These are phyloP conservation scores for Chrysaora quinquecirrha DNA, from an alignment of 30 jellyfish, hydroid and myxozoan genomes.

Conservation along the genomic window DNA sequence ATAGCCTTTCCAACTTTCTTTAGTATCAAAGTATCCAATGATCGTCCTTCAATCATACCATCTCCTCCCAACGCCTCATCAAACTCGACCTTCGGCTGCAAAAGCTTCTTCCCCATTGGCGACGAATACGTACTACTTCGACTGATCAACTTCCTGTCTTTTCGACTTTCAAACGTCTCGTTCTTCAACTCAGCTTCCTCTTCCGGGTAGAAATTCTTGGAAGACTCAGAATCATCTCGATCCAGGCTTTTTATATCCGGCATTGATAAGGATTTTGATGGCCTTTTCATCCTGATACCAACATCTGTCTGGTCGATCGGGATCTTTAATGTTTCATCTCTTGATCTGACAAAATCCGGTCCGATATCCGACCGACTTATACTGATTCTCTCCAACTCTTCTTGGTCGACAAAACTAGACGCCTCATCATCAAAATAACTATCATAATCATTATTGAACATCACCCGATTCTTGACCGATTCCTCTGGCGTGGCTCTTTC, in stretches of 20 bases:
- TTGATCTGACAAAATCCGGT: not conserved
- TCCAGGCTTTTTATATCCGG: slow-evolving; percentile 61
- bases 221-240: not conserved
- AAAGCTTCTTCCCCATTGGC: slow-evolving; percentile 15
- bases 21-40: slow-evolving; percentile 63
- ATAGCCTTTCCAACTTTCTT: slow-evolving; percentile 32
- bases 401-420: not conserved
- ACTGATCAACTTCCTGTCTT: not conserved
- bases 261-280: slow-evolving; percentile 52
- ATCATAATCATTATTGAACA: slow-evolving; percentile 3
- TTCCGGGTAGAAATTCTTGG: not conserved
- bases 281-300: slow-evolving; percentile 5
- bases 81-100: not conserved
- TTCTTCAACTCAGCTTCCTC: not conserved
- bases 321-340: not conserved
- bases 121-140: slow-evolving; percentile 40
- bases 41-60: slow-evolving; percentile 58
- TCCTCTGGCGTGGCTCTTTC: slow-evolving; percentile 63
- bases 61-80: slow-evolving; percentile 16
- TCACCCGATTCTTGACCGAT: not conserved
- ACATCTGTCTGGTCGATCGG: not conserved
- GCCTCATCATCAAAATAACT: slow-evolving; percentile 21
- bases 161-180: slow-evolving; percentile 2
- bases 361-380: slow-evolving; percentile 30
- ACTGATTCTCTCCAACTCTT: slow-evolving; percentile 27